phyloP scores from a whole-genome alignment of 2,888 invertebrate species.

The Phortica magna region DNA sequence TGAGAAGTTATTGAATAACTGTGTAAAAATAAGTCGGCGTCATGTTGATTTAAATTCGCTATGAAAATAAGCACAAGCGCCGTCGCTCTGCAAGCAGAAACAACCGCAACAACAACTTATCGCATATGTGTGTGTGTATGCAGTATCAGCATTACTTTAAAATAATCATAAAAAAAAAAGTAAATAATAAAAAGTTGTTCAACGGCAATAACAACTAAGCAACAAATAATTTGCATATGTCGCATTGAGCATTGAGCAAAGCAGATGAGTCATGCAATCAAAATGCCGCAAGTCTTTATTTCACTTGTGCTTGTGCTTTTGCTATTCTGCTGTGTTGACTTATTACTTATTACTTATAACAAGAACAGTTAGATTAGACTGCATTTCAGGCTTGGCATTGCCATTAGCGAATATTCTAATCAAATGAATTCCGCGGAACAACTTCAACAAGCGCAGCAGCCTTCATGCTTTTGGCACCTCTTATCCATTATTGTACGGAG shows the following conservation, averaged over 20 bases:
- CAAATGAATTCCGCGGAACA: slow-evolving; percentile 6
- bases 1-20: slow-evolving; percentile 18
- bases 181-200: too few species aligned
- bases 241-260: not conserved
- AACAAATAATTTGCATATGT: not conserved
- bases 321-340: too few species aligned
- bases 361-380: not conserved
- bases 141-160: too few species aligned
- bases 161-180: too few species aligned
- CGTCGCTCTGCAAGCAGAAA: slow-evolving; percentile 31
- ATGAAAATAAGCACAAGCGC: slow-evolving; percentile 19
- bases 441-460: not conserved
- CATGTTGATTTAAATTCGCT: not conserved
- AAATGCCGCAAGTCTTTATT: slow-evolving; percentile 38
- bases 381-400: not conserved
- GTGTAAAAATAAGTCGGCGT: slow-evolving; percentile 8
- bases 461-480: not conserved
- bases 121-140: too few species aligned
- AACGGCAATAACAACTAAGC: not conserved
- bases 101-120: slow-evolving; percentile 24
- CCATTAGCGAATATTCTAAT: not conserved
- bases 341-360: not conserved
- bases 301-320: too few species aligned
- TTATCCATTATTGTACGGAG: not conserved
- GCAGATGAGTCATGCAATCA: slow-evolving; percentile 58